These are phyloP conservation scores for Pandemis cinnamomeana DNA, from an alignment of 2,888 invertebrate species.

Conservation along the genomic window DNA sequence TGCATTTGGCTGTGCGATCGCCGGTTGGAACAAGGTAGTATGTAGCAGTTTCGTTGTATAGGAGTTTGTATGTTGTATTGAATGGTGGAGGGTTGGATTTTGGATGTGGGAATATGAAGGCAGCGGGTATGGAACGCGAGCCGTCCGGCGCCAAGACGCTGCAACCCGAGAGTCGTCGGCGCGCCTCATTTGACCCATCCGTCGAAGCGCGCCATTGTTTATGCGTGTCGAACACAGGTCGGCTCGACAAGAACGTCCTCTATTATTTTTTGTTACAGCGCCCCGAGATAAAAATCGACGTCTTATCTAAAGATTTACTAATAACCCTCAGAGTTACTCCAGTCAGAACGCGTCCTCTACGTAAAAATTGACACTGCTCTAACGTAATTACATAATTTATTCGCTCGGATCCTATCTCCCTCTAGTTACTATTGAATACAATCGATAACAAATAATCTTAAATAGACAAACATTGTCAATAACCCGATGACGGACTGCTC, in stretches of 20 bases:
- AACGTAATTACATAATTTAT: neutral
- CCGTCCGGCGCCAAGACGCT: constrained; percentile 71
- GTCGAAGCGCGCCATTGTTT: constrained; percentile 73
- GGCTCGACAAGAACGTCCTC: constrained; percentile 55
- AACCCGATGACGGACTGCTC: constrained; percentile 30
- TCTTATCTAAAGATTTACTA: constrained; percentile 34
- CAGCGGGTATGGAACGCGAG: constrained; percentile 18
- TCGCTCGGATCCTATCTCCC: neutral
- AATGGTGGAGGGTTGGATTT: neutral
- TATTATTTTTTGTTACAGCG: constrained; percentile 55
- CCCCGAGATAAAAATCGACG: constrained; percentile 53
- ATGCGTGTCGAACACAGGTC: constrained; percentile 68
- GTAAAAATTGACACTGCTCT: neutral
- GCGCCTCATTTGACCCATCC: constrained; percentile 79
- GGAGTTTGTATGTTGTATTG: neutral
- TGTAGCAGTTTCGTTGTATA: neutral
- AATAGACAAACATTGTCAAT: constrained; percentile 25
- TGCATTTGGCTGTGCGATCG: neutral
- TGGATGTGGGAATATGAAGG: neutral
- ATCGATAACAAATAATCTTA: constrained; percentile 22
- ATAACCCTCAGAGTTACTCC: constrained; percentile 13
- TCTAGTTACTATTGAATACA: neutral
- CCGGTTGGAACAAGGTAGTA: neutral
- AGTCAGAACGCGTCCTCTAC: neutral
- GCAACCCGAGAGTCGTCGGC: constrained; percentile 80